phyloP scores from a whole-genome alignment of 2,113 vertebrate species.

The Calonectris borealis region DNA sequence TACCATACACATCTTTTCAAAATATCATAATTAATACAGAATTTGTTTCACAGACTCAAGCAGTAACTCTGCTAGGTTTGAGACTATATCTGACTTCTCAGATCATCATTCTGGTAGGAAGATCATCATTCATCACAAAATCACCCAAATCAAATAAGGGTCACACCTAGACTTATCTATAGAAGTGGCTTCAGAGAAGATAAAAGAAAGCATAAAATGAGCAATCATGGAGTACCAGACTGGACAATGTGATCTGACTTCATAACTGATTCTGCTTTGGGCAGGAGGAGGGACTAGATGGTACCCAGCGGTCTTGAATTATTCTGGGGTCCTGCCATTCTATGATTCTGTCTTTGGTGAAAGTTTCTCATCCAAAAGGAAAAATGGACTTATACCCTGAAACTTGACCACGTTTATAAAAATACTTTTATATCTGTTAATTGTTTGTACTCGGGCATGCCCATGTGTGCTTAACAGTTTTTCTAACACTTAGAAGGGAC shows the following conservation, averaged over 20 bases:
- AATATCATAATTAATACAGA: neutral
- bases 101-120: neutral
- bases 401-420: neutral
- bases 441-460: neutral
- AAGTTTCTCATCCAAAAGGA: neutral
- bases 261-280: neutral
- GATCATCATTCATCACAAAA: neutral
- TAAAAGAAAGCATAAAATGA: neutral
- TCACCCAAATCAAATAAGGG: accelerated
- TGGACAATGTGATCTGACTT: neutral
- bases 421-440: neutral
- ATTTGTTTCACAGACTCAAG: neutral
- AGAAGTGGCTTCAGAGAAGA: neutral
- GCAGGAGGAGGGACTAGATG: neutral
- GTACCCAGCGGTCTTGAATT: neutral
- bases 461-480: neutral
- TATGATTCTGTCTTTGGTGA: neutral
- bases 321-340: neutral
- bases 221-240: neutral
- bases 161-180: neutral
- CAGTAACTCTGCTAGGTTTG: neutral
- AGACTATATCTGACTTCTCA: neutral
- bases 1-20: neutral
- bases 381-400: neutral
- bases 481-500: neutral